Conservation (phyloP, 2,113 vertebrate species). For the Cranoglanis bouderius region DNA sequence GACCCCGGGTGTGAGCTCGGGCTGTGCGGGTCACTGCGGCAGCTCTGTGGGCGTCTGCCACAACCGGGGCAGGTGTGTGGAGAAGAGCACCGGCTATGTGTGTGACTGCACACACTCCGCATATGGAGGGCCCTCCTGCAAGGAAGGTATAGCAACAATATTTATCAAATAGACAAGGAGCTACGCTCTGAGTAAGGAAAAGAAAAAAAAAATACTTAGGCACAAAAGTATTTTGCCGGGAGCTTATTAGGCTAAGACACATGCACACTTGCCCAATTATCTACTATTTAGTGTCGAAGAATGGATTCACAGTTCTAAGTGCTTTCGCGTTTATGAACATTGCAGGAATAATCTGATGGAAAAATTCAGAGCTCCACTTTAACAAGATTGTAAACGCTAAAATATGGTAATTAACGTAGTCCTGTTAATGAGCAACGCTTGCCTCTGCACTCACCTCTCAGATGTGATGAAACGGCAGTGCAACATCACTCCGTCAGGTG, state of each 20-base stretch:
- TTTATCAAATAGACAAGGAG: background rate
- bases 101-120: conserved; percentile 92
- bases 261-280: conserved; percentile 13
- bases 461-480: conserved; percentile 44
- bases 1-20: conserved; percentile 86
- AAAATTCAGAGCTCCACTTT: conserved; percentile 39
- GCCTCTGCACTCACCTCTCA: conserved; percentile 31
- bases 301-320: conserved; percentile 23
- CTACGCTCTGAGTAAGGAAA: background rate
- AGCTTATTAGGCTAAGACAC: conserved; percentile 2
- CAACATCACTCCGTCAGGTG: conserved; percentile 24
- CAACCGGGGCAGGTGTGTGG: conserved; percentile 88
- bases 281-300: conserved; percentile 4
- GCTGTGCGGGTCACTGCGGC: conserved; percentile 93
- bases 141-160: conserved; percentile 76
- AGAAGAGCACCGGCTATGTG: conserved; percentile 87
- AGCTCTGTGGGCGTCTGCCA: conserved; percentile 89
- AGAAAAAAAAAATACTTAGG: background rate
- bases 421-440: background rate
- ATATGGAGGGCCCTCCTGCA: conserved; percentile 89
- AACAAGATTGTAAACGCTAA: conserved; percentile 40
- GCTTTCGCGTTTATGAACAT: conserved; percentile 35
- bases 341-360: conserved; percentile 43
- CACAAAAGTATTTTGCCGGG: background rate
- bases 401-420: conserved; percentile 22